These are phyloP conservation scores for Phortica magna DNA, from an alignment of 2,888 invertebrate species.

Conservation along the genomic window DNA sequence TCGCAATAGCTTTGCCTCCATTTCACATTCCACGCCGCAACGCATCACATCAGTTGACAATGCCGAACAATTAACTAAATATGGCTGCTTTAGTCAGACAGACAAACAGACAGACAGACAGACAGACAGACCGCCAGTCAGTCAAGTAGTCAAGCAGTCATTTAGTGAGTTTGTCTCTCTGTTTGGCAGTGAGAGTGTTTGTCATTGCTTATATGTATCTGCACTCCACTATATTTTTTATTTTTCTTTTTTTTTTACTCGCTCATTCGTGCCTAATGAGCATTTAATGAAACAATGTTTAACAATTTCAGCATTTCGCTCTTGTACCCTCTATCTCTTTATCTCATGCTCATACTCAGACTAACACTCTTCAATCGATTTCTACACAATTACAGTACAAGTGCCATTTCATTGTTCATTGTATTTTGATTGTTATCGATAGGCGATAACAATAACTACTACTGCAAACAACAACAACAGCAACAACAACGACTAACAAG, in stretches of 20 bases:
- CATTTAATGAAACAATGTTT: conserved; percentile 44
- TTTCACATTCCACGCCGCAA: neutral
- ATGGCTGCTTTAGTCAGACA: conserved; percentile 15
- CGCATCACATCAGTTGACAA: conserved; percentile 28
- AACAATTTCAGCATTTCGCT: neutral
- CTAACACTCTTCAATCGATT: too few relatives aligned
- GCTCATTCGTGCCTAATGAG: conserved; percentile 37
- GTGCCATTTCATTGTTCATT: neutral
- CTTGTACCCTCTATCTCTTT: neutral
- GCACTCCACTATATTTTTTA: neutral
- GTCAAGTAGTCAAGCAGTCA: neutral
- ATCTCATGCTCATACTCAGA: neutral
- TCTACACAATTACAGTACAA: neutral
- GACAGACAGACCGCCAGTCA: neutral
- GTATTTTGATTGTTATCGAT: conserved; percentile 2
- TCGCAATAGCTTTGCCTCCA: neutral
- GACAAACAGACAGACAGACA: neutral
- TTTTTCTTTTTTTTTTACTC: conserved; percentile 30
- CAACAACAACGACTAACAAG: neutral
- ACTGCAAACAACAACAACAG: neutral
- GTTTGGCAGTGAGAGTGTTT: neutral
- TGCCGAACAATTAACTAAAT: conserved; percentile 34
- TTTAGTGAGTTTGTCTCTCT: neutral
- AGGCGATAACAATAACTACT: conserved; percentile 16
- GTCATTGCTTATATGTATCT: neutral